Conservation (phyloP, 2,888 invertebrate genomes). For the Octonoba sinensis region DNA sequence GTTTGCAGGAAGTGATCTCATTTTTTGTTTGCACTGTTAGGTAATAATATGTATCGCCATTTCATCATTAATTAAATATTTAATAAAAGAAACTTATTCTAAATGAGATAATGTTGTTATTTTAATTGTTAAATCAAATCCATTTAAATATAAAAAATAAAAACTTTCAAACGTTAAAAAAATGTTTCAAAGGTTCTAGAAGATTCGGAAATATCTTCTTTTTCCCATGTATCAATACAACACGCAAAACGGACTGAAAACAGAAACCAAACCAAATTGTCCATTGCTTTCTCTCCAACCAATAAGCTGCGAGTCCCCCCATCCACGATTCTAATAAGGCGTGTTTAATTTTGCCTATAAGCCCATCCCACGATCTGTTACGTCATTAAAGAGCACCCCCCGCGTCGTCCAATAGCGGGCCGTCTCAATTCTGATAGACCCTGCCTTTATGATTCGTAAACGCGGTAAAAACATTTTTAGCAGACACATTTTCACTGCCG, state of each 20-base stretch:
- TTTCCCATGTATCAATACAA: no score
- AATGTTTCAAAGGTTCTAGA: no score
- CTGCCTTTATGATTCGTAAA: slow-evolving; percentile 48
- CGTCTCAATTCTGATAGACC: slow-evolving; percentile 24
- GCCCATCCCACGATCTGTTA: slow-evolving; percentile 61
- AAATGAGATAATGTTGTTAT: no score
- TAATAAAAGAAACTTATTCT: no score
- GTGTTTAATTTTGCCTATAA: slow-evolving; percentile 58
- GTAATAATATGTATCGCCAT: no score
- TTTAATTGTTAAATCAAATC: no score
- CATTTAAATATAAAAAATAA: no score
- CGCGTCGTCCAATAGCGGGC: slow-evolving; percentile 38
- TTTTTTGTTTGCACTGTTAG: no score
- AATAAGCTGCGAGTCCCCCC: slow-evolving; percentile 41
- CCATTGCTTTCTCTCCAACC: slow-evolving; percentile 54
- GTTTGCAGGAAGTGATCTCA: no score
- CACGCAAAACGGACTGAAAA: slow-evolving; percentile 8
- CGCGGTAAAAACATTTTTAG: slow-evolving; percentile 62
- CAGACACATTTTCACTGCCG: slow-evolving; percentile 63
- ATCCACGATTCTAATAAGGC: slow-evolving; percentile 59
- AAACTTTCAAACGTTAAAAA: no score
- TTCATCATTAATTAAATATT: no score
- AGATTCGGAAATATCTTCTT: no score
- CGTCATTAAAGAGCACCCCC: slow-evolving; percentile 58
- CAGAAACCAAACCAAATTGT: slow-evolving; percentile 38